Base-by-base conservation (phyloP, 64 coral and sea anemone species). In the Pocillopora verrucosa region DNA sequence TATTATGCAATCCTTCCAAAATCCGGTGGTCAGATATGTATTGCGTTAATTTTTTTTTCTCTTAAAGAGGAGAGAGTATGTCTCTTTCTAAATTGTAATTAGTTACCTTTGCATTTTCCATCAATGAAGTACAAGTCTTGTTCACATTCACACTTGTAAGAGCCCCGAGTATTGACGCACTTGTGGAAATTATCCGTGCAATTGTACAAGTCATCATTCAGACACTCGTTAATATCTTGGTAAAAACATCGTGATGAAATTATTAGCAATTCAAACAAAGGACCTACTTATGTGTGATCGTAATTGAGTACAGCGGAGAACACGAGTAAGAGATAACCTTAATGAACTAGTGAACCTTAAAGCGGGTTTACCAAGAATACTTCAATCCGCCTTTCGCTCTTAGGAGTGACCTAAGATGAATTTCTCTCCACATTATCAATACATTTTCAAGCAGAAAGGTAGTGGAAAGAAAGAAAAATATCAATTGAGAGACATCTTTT, bases 181-280 rank as follows among this genome's bases (percentile, higher is more conserved):
- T 19, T 56, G 36, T 76, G 75, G 38, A 56, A 56, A 9, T 76
- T 38, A 56, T 76, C 75, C 14, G 75, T 16, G 10, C 41, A 57
- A 19, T 22, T 56, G 75, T 56, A 77, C 73, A 77, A 60, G 86
- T 76, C 86, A 56, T 56, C 75, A 77, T 77, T 37, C 19, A 77
- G 15, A 56, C 75, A 77, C 22, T 77, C 75, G 11, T 77, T 77
- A 2, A 77, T 20, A 87, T 87, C 84, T 87, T 12, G 24, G 0
- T 11, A 87, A 73, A 59, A 45, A 6, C 41, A 45, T 2, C 41
- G 41, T 3, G 41, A 45, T 45, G 41, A 2, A 45, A 45, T 45
- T 45, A 45, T 45, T 45, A 45, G 41, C 6, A 45, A 45, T 45
- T 45, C 2, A 45, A 45, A 6, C 2, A 45, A 6, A 45, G 41